Base-by-base conservation (phyloP, 2,888 invertebrate genomes). In the Conops quadrifasciatus region DNA sequence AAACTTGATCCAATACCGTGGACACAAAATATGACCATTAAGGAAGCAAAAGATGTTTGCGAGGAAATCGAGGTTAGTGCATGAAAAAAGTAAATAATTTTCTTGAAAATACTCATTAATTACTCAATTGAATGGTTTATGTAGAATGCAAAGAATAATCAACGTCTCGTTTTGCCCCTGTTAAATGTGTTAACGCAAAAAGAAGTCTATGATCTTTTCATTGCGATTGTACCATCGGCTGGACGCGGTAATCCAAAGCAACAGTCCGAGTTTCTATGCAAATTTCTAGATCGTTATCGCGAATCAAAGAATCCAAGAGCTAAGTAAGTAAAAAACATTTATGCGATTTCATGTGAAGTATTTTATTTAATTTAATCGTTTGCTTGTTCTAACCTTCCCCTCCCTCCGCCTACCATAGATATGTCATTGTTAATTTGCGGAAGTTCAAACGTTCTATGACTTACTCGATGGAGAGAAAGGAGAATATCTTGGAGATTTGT, bases 401-500 rank as follows among this genome's bases (percentile, higher is more conserved):
- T n/a, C n/a, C 13, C 5, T 58, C 24, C 16, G 2, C 28, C 21
- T 26, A 9, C 28, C 9, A 15, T 71, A 85, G 86, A 74, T 79
- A 81, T 24, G 80, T 85, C 2, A 78, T 85, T 21, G 63, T 85
- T 11, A 81, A 82, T 66, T 77, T 86, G 53, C 78, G 80, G 3
- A 82, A 79, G 60, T 74, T 72, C 53, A 80, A 78, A 15, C 77
- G 74, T 45, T 84, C 83, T 43, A 84, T 84, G 84, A 11, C 15
- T 11, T 83, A 83, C 69, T 79, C 80, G 2, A 59, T n/a, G 1
- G 59, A 49, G 49, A 76, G 76, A 1, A 78, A 75, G 19, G 83
- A 84, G 71, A 79, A 84, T 73, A 84, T 88, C 71, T 81, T 89
- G 74, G 87, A 87, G 74, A 83, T 89, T 67, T 87, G 87, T 76